Percentiles rank a stretch among this genome's conserved stretches.
Conservation (phyloP, 2,888 invertebrate genomes). For the Pseudococcus jackbeardsleyi region DNA sequence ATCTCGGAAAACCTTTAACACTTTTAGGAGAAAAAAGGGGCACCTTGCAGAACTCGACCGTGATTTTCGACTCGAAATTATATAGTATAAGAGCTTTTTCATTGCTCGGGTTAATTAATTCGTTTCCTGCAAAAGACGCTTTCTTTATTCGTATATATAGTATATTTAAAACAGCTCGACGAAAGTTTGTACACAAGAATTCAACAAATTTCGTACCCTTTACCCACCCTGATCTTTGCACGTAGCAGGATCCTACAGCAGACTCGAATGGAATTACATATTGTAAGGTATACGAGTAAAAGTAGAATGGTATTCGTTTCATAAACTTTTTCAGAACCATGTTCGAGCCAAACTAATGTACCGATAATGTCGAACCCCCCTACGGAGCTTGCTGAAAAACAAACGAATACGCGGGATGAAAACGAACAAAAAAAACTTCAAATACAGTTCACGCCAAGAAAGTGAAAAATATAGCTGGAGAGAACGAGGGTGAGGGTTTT, state of each 20-base stretch:
- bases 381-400: neutral
- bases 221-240: neutral
- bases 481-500: too few species aligned
- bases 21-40: slow-evolving; percentile 53
- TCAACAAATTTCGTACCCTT: slow-evolving; percentile 31
- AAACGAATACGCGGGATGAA: neutral
- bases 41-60: slow-evolving; percentile 49
- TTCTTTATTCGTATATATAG: neutral
- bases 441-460: too few species aligned
- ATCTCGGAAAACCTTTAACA: slow-evolving; percentile 62
- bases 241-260: neutral
- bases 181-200: slow-evolving; percentile 35
- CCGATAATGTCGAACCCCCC: neutral
- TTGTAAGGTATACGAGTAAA: neutral
- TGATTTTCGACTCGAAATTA: slow-evolving; percentile 58
- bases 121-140: slow-evolving; percentile 51
- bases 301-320: neutral
- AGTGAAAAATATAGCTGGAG: too few species aligned
- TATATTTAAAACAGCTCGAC: slow-evolving; percentile 24
- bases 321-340: neutral
- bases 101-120: slow-evolving; percentile 55
- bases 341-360: neutral
- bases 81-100: slow-evolving; percentile 51
- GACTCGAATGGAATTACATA: neutral
- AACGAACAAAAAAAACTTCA: too few species aligned